Base-by-base conservation (phyloP, 2,113 vertebrate species). In the Syngnathus typhle region DNA sequence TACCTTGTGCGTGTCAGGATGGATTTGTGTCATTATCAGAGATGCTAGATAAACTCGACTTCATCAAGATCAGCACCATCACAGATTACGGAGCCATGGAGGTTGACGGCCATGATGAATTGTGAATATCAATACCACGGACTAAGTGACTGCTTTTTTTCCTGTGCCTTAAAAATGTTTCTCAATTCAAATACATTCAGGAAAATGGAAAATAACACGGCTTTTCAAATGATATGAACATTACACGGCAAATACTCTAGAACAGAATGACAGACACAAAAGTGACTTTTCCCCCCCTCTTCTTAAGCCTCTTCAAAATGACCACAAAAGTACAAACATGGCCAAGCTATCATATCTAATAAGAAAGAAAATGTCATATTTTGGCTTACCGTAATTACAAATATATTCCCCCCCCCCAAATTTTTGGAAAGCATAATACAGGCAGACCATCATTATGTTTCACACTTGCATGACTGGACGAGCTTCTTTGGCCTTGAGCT, bases 391-490 rank as follows among this genome's bases (percentile, higher is more conserved):
- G 3, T 18, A 60, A 19, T 60, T 38, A 19, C 56, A 37, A 59
- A 59, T 32, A 32, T 32, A 32, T 32, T 32, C 27, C 27, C 27
- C 27, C 27, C 27, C 2, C 2, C 38, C 9, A 7, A 9, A 5
- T 39, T 32, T 56, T 36, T 12, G 4, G 39, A 62, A 12, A 62
- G 1, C 59, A 41, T 6, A 13, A 11, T 19, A 41, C 27, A 27
- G 19, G n/a, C 12, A 32, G 19, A 23, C 39, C 18, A 18, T 9
- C 46, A 13, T 41, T 5, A 43, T 43, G 46, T 58, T 47, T 94
- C 85, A 96, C 13, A 93, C 95, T 71, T 94, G 92, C 95, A 96
- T 96, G 49, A 96, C 95, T 0, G 94, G 94, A 65, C 95, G 84
- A 1, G 94, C 91, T 81, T 95, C 94, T 81, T 94, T 94, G 0